A percentile compares a stretch with the other conserved stretches of the same genome.
phyloP scores from a whole-genome alignment of 1,140 invertebrate genomes.

The Neodiprion pinetum region DNA sequence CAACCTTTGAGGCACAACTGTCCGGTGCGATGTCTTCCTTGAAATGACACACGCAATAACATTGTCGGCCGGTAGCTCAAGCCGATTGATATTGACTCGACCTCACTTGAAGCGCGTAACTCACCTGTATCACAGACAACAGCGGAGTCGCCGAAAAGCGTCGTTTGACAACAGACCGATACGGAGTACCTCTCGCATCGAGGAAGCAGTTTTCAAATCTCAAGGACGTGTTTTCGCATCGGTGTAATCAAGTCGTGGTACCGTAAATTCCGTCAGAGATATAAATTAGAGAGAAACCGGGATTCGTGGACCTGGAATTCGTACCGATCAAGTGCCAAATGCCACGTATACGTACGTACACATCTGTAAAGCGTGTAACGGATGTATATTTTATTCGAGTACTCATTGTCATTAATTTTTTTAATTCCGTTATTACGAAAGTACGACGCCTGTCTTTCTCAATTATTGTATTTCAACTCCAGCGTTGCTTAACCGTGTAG shows the following conservation, averaged over 20 bases:
- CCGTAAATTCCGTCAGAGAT: not conserved
- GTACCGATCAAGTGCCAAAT: too few species aligned
- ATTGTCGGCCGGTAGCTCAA: not conserved
- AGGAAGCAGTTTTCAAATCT: not conserved
- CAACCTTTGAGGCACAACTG: not conserved
- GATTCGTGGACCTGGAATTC: too few species aligned
- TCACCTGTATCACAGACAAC: not conserved
- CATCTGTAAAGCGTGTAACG: too few species aligned
- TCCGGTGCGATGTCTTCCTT: not conserved
- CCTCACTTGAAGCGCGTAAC: not conserved
- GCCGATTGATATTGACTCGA: not conserved
- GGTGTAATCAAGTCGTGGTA: not conserved
- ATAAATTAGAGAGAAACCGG: too few species aligned
- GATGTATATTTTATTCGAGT: too few species aligned
- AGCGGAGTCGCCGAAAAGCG: conserved; percentile 3
- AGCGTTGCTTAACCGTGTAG: too few species aligned
- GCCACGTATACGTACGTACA: too few species aligned
- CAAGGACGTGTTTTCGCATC: not conserved
- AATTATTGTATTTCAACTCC: too few species aligned
- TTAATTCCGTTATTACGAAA: too few species aligned
- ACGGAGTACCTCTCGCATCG: not conserved
- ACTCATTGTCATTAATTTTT: too few species aligned
- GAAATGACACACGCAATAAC: not conserved
- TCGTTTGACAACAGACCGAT: conserved; percentile 1
- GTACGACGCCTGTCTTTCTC: too few species aligned